A percentile compares a stretch with the other conserved stretches of the same genome.
Conservation (phyloP, 1,140 invertebrate genomes). For the Brachionus rubens region DNA sequence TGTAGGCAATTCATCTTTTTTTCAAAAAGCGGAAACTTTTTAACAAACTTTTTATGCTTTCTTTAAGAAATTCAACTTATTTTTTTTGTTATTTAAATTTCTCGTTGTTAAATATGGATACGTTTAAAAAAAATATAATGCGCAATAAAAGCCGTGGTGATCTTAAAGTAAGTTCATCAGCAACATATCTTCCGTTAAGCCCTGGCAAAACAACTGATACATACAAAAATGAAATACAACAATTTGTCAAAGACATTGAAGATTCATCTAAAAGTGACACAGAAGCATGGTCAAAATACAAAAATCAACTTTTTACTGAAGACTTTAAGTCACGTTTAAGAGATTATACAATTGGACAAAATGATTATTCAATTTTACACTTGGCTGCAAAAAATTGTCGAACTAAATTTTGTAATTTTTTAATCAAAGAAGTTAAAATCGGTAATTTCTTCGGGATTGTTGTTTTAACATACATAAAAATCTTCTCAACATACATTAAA, state of each 20-base stretch:
- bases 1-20: too few species aligned
- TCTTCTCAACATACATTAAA: too few species aligned
- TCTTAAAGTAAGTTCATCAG: neutral
- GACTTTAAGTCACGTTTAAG: neutral
- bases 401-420: conserved; percentile 21
- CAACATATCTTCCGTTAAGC: neutral
- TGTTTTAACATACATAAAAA: too few species aligned
- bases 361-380: neutral
- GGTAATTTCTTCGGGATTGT: too few species aligned
- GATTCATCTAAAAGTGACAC: neutral
- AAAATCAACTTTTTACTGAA: neutral
- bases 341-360: neutral
- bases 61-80: too few species aligned
- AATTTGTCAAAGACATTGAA: conserved; percentile 21
- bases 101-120: neutral
- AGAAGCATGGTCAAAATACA: neutral
- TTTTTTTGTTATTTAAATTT: too few species aligned
- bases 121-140: conserved; percentile 16
- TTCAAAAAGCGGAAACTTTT: too few species aligned
- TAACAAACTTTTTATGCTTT: too few species aligned
- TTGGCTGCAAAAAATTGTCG: conserved; percentile 38
- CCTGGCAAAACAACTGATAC: neutral
- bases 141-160: neutral
- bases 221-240: conserved; percentile 25
- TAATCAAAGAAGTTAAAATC: conserved; percentile 30